Conservation (phyloP, 2,797 vertebrate species). For the Neosilurus mollespiculum region DNA sequence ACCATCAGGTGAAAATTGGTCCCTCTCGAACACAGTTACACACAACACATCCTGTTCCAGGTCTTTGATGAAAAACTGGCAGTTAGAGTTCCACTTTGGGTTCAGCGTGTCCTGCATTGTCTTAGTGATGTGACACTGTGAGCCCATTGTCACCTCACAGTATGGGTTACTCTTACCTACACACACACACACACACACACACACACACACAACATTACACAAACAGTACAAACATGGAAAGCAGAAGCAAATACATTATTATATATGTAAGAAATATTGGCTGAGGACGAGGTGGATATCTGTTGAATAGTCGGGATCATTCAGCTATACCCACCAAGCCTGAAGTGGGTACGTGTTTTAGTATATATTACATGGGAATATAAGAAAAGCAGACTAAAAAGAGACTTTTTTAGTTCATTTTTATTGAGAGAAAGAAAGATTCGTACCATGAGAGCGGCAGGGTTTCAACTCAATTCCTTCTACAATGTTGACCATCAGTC, state of each 20-base stretch:
- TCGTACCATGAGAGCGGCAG: slow-evolving; percentile 92
- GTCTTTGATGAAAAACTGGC: slow-evolving; percentile 99
- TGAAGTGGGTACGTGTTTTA: too few relatives aligned
- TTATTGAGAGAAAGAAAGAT: not conserved
- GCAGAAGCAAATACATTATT: not conserved
- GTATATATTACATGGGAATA: too few relatives aligned
- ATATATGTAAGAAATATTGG: too few relatives aligned
- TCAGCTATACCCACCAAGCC: too few relatives aligned
- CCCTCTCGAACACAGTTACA: slow-evolving; percentile 96
- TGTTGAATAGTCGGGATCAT: too few relatives aligned
- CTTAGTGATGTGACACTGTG: slow-evolving; percentile 98
- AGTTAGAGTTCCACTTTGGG: slow-evolving; percentile 98
- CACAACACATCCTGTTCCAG: slow-evolving; percentile 97
- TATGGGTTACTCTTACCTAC: slow-evolving; percentile 97
- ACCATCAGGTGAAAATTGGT: slow-evolving; percentile 98
- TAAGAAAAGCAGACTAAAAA: not conserved
- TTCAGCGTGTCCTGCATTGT: slow-evolving; percentile 97
- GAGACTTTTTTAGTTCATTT: not conserved
- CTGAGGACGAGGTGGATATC: too few relatives aligned
- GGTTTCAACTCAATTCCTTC: slow-evolving; percentile 97
- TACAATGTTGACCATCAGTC: slow-evolving; percentile 98
- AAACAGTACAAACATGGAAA: not conserved
- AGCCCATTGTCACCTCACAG: slow-evolving; percentile 98
- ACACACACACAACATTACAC: slow-evolving; percentile 4
- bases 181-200: slow-evolving; percentile 40